Conservation (phyloP, 2,113 vertebrate genomes). For the Haemorhous mexicanus region DNA sequence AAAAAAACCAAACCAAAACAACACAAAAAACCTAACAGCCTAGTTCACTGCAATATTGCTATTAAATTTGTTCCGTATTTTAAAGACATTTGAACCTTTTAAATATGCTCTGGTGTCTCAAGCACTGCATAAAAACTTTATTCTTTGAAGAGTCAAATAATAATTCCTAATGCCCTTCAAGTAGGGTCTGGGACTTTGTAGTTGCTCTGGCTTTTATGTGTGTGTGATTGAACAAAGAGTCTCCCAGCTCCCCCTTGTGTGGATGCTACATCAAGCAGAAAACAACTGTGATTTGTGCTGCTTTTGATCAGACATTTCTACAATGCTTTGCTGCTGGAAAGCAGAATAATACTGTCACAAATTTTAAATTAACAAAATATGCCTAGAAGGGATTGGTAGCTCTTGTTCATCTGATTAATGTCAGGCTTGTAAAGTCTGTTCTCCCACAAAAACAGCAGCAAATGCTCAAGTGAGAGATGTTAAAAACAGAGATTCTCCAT, state of each 20-base stretch:
- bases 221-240: conserved; percentile 24
- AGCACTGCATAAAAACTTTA: neutral
- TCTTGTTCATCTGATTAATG: conserved; percentile 59
- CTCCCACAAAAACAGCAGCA: neutral
- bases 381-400: conserved; percentile 37
- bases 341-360: conserved; percentile 48
- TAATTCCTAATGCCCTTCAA: neutral
- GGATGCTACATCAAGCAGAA: conserved; percentile 48
- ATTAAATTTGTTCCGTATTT: neutral
- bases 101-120: neutral
- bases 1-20: neutral
- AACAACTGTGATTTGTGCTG: conserved; percentile 24
- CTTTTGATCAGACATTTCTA: conserved; percentile 51
- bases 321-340: conserved; percentile 49
- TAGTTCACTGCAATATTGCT: neutral
- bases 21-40: neutral
- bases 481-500: neutral
- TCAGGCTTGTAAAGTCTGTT: conserved; percentile 33
- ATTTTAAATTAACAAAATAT: conserved; percentile 67
- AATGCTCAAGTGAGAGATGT: neutral
- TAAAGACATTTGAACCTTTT: neutral
- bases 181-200: neutral
- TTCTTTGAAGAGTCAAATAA: neutral
- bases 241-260: conserved; percentile 51
- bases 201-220: neutral